Conservation (phyloP, 2,797 vertebrate genomes). For the Nasua narica region DNA sequence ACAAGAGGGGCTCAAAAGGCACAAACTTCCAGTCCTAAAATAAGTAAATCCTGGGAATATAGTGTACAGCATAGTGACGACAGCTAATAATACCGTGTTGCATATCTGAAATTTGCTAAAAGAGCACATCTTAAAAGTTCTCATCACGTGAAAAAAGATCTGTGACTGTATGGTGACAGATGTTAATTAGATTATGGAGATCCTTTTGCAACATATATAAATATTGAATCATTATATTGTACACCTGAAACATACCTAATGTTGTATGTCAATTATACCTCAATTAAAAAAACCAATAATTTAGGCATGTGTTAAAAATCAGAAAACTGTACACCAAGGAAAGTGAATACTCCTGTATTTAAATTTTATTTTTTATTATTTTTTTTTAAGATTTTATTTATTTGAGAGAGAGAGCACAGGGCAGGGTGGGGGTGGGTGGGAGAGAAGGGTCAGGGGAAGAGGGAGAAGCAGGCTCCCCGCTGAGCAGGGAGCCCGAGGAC, state of each 20-base stretch:
- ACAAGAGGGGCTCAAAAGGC: not conserved
- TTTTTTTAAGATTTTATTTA: no score
- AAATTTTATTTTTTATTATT: not conserved
- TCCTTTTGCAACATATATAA: not conserved
- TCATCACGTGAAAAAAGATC: not conserved
- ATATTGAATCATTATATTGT: not conserved
- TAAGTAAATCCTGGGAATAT: no score
- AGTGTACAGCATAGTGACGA: not conserved
- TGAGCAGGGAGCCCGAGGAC: no score
- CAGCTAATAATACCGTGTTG: not conserved
- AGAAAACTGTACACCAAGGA: not conserved
- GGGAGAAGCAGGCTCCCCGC: no score
- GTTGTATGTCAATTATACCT: not conserved
- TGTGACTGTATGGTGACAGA: not conserved
- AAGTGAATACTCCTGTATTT: not conserved
- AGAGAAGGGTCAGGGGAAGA: no score
- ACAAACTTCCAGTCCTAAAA: not conserved
- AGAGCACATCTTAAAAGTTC: not conserved
- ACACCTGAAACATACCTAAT: not conserved
- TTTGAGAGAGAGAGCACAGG: no score
- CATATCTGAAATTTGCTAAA: not conserved
- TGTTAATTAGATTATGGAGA: not conserved
- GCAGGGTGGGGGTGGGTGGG: no score
- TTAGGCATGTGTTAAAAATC: not conserved
- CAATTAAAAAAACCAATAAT: not conserved